A percentile compares a stretch with the other conserved stretches of the same genome.
Conservation (phyloP, 64 coral and sea anemone species). For the Stichodactyla mertensii region DNA sequence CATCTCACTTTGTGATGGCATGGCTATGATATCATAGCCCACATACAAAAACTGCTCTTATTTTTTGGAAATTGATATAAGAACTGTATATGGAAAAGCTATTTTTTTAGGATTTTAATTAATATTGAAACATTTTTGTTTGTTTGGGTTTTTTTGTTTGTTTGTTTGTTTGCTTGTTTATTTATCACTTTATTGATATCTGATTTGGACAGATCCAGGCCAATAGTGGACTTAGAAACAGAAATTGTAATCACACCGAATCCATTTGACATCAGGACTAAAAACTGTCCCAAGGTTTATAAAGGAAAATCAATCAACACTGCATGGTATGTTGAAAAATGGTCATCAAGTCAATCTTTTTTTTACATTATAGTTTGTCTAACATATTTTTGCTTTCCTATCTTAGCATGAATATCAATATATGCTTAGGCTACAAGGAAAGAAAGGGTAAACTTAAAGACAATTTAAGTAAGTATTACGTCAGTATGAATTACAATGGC, state of each 20-base stretch:
- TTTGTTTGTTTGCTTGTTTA: too few relatives aligned
- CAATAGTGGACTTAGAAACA: conserved; percentile 26
- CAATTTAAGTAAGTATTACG: conserved; percentile 19
- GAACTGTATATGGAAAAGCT: too few relatives aligned
- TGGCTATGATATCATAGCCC: too few relatives aligned
- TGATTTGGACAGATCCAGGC: conserved; percentile 34
- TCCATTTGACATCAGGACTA: conserved; percentile 41
- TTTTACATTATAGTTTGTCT: neutral
- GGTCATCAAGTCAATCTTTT: neutral
- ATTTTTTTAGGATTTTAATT: too few relatives aligned
- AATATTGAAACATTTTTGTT: too few relatives aligned
- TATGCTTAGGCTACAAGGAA: conserved; percentile 21
- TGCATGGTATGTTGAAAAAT: neutral
- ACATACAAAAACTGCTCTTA: too few relatives aligned
- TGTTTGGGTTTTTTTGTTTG: too few relatives aligned
- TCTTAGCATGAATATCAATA: neutral
- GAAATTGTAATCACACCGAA: conserved; percentile 20
- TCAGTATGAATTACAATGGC: too few relatives aligned
- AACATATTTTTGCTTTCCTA: neutral
- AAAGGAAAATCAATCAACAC: conserved; percentile 31
- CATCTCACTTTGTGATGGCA: too few relatives aligned
- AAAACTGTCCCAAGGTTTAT: conserved; percentile 5
- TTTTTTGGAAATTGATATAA: too few relatives aligned
- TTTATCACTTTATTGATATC: neutral
- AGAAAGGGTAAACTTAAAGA: neutral